These are phyloP conservation scores for Cantharis lateralis DNA, from an alignment of 2,888 invertebrate species.

Conservation along the genomic window DNA sequence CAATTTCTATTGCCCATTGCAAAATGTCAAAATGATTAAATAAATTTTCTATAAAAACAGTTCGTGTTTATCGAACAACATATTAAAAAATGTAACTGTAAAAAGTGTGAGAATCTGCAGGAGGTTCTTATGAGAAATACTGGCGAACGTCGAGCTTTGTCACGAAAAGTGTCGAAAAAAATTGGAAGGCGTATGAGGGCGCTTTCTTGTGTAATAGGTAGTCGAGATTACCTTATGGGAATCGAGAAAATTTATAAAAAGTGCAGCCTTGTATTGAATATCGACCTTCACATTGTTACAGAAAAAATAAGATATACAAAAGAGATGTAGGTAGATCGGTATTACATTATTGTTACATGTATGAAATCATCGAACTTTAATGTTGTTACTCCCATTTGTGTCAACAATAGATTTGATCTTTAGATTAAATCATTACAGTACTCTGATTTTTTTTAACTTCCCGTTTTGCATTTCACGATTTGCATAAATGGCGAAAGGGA, in stretches of 20 bases:
- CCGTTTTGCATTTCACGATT: neutral
- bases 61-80: neutral
- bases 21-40: neutral
- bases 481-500: neutral
- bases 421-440: neutral
- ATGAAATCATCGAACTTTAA: conserved; percentile 5
- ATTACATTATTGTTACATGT: conserved; percentile 2
- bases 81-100: neutral
- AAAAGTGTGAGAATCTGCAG: neutral
- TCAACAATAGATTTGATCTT: conserved; percentile 2
- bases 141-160: neutral
- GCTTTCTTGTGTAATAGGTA: neutral
- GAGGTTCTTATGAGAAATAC: neutral
- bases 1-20: neutral
- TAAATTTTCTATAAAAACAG: neutral
- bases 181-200: neutral
- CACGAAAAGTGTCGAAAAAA: neutral
- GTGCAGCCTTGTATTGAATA: neutral
- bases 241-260: neutral
- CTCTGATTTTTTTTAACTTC: neutral
- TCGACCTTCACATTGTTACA: conserved; percentile 1
- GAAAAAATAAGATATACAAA: neutral
- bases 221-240: neutral
- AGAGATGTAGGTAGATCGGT: neutral
- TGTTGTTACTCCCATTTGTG: conserved; percentile 11